These are phyloP conservation scores for Amaurobius ferox DNA, from an alignment of 2,888 invertebrate species.

Conservation along the genomic window DNA sequence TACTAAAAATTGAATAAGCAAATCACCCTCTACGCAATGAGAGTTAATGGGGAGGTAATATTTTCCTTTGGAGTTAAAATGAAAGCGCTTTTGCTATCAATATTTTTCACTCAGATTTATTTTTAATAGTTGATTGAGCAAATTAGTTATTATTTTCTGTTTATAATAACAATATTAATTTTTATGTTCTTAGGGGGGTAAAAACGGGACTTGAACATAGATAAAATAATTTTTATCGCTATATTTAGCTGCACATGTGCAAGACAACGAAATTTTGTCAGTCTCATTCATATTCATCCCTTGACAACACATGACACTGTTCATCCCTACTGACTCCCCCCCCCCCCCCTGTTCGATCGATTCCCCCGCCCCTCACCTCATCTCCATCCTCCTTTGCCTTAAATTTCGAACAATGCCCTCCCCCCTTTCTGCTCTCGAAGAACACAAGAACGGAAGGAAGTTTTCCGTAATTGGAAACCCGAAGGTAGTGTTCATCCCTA, in stretches of 20 bases:
- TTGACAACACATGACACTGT: neutral
- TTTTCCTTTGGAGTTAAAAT: too few species aligned
- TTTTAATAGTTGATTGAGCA: too few species aligned
- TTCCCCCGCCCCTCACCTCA: neutral
- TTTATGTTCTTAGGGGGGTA: too few species aligned
- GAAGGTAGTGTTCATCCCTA: neutral
- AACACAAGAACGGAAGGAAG: constrained; percentile 3
- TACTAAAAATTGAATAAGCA: too few species aligned
- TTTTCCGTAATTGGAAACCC: constrained; percentile 1
- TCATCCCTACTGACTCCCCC: neutral
- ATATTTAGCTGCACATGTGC: neutral
- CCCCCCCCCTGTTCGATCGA: neutral
- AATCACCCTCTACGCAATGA: too few species aligned
- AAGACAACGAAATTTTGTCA: neutral
- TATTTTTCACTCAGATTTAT: too few species aligned
- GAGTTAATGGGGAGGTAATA: too few species aligned
- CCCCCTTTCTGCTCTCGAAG: neutral
- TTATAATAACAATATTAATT: too few species aligned
- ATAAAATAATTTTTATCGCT: too few species aligned
- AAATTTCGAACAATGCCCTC: neutral
- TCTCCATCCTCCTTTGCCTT: neutral
- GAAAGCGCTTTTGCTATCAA: too few species aligned
- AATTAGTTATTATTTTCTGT: too few species aligned
- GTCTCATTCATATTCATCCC: neutral
- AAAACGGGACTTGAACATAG: too few species aligned